Evolutionary conservation across 2,797 vertebrate species (phyloP).

Genomic region (Toxotes lorentzi): DNA sequence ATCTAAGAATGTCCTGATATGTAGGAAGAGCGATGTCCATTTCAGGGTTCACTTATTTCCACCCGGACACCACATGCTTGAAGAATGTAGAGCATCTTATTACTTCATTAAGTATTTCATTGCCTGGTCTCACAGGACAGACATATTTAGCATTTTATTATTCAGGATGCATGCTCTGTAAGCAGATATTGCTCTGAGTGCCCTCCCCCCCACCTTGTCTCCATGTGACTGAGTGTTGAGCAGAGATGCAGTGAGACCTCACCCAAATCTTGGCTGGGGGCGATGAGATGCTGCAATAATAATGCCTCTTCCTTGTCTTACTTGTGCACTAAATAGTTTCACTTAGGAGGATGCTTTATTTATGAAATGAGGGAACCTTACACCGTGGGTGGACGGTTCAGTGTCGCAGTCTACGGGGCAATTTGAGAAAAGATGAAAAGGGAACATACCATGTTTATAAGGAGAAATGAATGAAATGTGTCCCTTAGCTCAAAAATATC

Average conservation of each 20-base stretch:
- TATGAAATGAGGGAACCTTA: slow-evolving; percentile 61
- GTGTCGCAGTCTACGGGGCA: slow-evolving; percentile 41
- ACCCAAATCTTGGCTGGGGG: slow-evolving; percentile 62
- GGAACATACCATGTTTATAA: slow-evolving; percentile 39
- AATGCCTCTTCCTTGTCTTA: slow-evolving; percentile 47
- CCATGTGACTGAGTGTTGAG: slow-evolving; percentile 22
- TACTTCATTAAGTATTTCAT: slow-evolving; percentile 64
- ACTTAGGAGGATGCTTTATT: slow-evolving; percentile 74
- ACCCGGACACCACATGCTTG: slow-evolving; percentile 22
- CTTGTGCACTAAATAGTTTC: slow-evolving; percentile 61
- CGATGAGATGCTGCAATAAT: slow-evolving; percentile 54
- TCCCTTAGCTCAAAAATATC: slow-evolving; percentile 28
- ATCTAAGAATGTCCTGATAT: neutral
- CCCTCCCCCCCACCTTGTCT: slow-evolving; percentile 29
- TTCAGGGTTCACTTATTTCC: slow-evolving; percentile 39
- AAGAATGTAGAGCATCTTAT: slow-evolving; percentile 56
- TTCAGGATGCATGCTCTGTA: slow-evolving; percentile 33
- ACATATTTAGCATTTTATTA: slow-evolving; percentile 65
- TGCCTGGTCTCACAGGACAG: slow-evolving; percentile 44
- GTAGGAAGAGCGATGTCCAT: slow-evolving; percentile 18
- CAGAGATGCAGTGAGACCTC: slow-evolving; percentile 50
- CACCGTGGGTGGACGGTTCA: slow-evolving; percentile 50
- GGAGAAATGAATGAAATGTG: slow-evolving; percentile 40
- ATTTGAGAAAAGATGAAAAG: slow-evolving; percentile 57
- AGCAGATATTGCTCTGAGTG: slow-evolving; percentile 53